Evolutionary conservation across 2,888 invertebrate species (phyloP).

Genomic region (Sialis fuliginosa): DNA sequence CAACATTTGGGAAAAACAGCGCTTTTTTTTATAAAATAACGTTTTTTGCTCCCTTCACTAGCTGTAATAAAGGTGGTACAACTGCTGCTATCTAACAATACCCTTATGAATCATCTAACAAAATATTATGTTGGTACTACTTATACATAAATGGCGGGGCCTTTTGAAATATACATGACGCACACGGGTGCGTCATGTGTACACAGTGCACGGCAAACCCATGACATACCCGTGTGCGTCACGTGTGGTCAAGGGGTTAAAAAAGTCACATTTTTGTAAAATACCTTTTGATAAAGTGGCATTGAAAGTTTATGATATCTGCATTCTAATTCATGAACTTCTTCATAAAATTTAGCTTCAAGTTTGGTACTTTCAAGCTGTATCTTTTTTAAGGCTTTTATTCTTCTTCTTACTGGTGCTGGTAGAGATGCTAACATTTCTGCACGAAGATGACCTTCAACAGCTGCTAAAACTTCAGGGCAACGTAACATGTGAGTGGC

Average conservation of each 20-base stretch:
- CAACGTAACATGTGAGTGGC: slow-evolving; percentile 22
- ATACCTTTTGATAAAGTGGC: slow-evolving; percentile 62
- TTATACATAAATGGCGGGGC: no score
- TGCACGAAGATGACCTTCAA: slow-evolving; percentile 37
- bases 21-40: no score
- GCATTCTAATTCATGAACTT: slow-evolving; percentile 84
- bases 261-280: slow-evolving; percentile 5
- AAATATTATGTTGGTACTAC: no score
- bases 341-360: slow-evolving; percentile 85
- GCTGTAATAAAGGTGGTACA: no score
- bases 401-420: slow-evolving; percentile 56
- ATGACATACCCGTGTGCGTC: neutral
- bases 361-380: slow-evolving; percentile 72
- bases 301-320: slow-evolving; percentile 69
- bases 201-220: slow-evolving; percentile 2
- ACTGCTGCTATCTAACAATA: no score
- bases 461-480: slow-evolving; percentile 38
- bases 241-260: slow-evolving; percentile 2
- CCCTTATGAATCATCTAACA: no score
- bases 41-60: no score
- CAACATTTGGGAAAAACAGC: no score
- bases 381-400: slow-evolving; percentile 71
- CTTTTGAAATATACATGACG: no score
- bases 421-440: slow-evolving; percentile 47
- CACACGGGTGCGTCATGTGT: no score